phyloP scores from a whole-genome alignment of 2,888 invertebrate species.

The Clanis bilineata region DNA sequence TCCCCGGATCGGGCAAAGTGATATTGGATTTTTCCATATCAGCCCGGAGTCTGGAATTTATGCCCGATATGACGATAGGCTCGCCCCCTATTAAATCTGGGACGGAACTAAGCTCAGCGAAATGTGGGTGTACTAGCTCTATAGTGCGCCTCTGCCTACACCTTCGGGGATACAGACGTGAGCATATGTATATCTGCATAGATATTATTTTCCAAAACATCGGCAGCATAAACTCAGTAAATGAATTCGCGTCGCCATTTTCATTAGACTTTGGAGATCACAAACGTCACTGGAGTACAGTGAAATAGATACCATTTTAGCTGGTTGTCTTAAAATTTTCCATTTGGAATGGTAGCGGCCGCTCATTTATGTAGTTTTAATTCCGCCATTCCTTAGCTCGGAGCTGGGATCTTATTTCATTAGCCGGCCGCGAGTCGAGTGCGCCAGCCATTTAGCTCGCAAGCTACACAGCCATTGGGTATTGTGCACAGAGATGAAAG shows the following conservation, averaged over 20 bases:
- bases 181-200: too few relatives aligned
- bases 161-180: too few relatives aligned
- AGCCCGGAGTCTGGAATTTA: too few relatives aligned
- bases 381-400: conserved; percentile 79
- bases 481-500: conserved; percentile 23
- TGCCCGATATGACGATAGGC: too few relatives aligned
- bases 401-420: conserved; percentile 78
- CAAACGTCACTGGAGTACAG: conserved; percentile 9
- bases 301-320: conserved; percentile 16
- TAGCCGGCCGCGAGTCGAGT: conserved; percentile 69
- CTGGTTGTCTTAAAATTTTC: conserved; percentile 36
- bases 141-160: too few relatives aligned
- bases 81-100: too few relatives aligned
- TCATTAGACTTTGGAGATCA: not conserved
- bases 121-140: too few relatives aligned
- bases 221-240: not conserved
- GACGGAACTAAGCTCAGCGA: too few relatives aligned
- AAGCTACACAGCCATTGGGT: conserved; percentile 51
- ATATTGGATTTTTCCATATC: too few relatives aligned
- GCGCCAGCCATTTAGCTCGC: conserved; percentile 72
- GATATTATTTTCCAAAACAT: not conserved
- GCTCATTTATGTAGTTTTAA: conserved; percentile 81
- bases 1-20: too few relatives aligned
- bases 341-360: conserved; percentile 59
- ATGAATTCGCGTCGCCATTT: not conserved